Evolutionary conservation across 2,113 vertebrate genomes (phyloP).

Genomic region (human (Homo sapiens)): GRCh38 chr3:72708501-72709000

Average conservation of each 20-base stretch:
- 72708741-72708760: background rate
- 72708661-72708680: background rate
- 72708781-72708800: background rate
- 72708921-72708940: background rate
- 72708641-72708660: background rate
- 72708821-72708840: background rate
- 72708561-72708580: background rate
- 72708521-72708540: background rate
- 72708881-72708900: background rate
- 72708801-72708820: too few species aligned
- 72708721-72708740: background rate
- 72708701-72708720: fast-evolving
- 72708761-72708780: too few species aligned
- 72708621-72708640: background rate
- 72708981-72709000: background rate
- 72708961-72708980: background rate
- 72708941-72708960: background rate
- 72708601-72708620: background rate
- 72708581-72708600: background rate
- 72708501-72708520: background rate
- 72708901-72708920: background rate
- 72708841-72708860: background rate
- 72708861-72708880: background rate
- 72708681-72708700: background rate
- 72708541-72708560: background rate